Base-by-base conservation (phyloP, 2,113 vertebrate species). In the Cromileptes altivelis region DNA sequence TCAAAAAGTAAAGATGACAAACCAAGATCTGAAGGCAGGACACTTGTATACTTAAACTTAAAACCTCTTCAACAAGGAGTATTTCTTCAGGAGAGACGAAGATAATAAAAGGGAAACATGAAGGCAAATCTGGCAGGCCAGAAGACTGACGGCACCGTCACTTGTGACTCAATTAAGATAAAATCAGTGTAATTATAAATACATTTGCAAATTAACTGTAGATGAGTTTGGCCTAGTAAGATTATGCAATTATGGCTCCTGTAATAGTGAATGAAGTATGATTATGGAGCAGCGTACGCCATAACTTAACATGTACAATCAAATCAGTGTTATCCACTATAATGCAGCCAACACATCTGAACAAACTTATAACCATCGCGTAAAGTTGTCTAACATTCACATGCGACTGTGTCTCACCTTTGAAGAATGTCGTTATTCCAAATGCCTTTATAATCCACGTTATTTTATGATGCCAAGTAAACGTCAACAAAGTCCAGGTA, bases 381-480 rank as follows among this genome's bases (percentile, higher is more conserved):
- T 27, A 1, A 18, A 12, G 6, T 30, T 61, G 11, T 10, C n/a
- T 30, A 10, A 17, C 4, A 27, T 50, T 18, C 33, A 80, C 23
- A 0, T 17, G 11, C 2, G 11, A 69, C 2, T 19, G 1, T 18
- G 19, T 40, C 86, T 94, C 89, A 95, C 94, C 94, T 94, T 94
- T 75, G 30, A 52, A 70, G 52, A 50, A 47, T 30, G 15, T 23
- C 5, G 55, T 64, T 67, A 77, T 47, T 77, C 74, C 80, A 79
- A 65, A 33, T 45, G 40, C 17, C 27, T 81, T 27, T 55, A 53
- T 47, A 64, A 89, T 87, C 87, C 93, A 89, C 78, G 80, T 81
- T 88, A 52, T 27, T 80, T 77, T 55, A 2, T 47, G 63, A 65
- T 60, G 40, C 12, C 45, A 62, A 67, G 56, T 67, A 47, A 88